phyloP scores from a whole-genome alignment of 2,113 vertebrate species.

The Syrmaticus mikado region DNA sequence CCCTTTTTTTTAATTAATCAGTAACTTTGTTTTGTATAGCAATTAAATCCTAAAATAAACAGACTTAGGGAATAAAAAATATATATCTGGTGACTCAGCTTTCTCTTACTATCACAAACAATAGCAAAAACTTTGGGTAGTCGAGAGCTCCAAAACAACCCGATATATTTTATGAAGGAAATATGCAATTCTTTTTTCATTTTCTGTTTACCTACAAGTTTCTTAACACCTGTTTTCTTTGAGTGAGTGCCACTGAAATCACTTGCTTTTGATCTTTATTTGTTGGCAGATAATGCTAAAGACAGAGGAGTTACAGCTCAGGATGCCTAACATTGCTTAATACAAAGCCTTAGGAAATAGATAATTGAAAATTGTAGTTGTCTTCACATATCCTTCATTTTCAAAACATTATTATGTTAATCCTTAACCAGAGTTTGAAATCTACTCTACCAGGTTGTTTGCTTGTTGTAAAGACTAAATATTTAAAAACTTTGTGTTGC shows the following conservation, averaged over 20 bases:
- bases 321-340: neutral
- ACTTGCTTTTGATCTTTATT: neutral
- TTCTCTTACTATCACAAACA: neutral
- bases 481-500: slow-evolving; percentile 33
- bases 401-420: slow-evolving; percentile 35
- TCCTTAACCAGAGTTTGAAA: slow-evolving; percentile 39
- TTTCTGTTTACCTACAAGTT: neutral
- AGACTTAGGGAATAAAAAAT: neutral
- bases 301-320: neutral
- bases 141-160: neutral
- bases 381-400: slow-evolving; percentile 42
- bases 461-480: slow-evolving; percentile 27
- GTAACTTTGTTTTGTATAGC: neutral
- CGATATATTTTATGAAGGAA: neutral
- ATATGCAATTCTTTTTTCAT: neutral
- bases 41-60: neutral
- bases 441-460: neutral
- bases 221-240: neutral
- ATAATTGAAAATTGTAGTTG: slow-evolving; percentile 51
- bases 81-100: neutral
- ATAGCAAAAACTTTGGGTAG: neutral
- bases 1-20: neutral
- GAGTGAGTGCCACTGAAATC: neutral
- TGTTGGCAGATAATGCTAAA: neutral
- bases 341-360: slow-evolving; percentile 33